phyloP scores from a whole-genome alignment of 2,888 invertebrate genomes.

The Cryptocephalus primarius region DNA sequence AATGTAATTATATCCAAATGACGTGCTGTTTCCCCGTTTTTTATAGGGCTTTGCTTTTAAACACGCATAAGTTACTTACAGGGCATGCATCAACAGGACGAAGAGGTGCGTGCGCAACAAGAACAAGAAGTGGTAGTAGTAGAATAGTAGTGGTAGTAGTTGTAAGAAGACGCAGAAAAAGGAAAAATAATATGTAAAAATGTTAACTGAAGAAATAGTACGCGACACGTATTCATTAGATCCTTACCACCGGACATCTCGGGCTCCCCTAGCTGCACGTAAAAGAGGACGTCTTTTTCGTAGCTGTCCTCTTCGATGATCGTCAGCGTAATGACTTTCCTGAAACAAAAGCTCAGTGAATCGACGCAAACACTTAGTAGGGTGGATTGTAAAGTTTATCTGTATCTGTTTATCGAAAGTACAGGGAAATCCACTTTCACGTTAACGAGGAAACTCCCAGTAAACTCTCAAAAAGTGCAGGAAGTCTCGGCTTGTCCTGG shows the following conservation, averaged over 20 bases:
- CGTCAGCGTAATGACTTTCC: conserved; percentile 73
- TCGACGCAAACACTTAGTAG: conserved; percentile 1
- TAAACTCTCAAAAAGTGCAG: no score
- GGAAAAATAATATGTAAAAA: no score
- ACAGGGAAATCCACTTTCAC: neutral
- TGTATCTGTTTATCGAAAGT: neutral
- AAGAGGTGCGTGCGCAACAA: neutral
- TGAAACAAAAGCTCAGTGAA: conserved; percentile 45
- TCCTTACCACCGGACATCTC: conserved; percentile 74
- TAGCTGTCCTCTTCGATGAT: conserved; percentile 97
- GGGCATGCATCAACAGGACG: neutral
- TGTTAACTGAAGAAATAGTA: neutral
- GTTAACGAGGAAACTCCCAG: neutral
- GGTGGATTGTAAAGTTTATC: neutral
- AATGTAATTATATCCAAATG: no score
- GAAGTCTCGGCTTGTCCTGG: no score
- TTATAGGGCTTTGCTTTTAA: no score
- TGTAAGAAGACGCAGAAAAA: conserved; percentile 14
- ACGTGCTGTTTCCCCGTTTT: no score
- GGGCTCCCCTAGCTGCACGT: conserved; percentile 84
- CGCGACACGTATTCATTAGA: conserved; percentile 3
- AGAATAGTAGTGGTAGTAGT: neutral
- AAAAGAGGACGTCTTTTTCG: conserved; percentile 91
- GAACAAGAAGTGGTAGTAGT: neutral
- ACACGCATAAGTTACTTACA: neutral